phyloP scores from a whole-genome alignment of 2,113 vertebrate species.

The Microtus ochrogaster region DNA sequence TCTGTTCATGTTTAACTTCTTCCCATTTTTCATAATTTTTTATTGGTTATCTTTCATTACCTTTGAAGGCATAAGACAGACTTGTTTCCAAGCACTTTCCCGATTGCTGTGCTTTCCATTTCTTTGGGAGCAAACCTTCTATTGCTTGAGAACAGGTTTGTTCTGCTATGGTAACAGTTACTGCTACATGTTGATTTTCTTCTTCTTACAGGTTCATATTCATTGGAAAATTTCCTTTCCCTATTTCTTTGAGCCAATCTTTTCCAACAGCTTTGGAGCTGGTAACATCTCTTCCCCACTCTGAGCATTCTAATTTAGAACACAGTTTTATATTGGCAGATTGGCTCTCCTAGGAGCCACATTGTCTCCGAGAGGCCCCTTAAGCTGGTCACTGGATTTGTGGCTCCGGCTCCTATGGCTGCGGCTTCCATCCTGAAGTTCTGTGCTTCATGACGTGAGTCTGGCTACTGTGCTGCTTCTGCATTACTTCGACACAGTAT shows the following conservation, averaged over 20 bases:
- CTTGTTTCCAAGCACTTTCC: neutral
- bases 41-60: neutral
- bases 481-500: neutral
- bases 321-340: neutral
- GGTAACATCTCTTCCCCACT: neutral
- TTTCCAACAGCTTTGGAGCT: neutral
- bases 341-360: neutral
- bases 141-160: neutral
- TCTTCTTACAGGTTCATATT: neutral
- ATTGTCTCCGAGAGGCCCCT: neutral
- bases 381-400: neutral
- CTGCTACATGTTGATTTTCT: neutral
- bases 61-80: neutral
- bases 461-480: neutral
- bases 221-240: neutral
- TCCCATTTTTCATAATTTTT: neutral
- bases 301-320: neutral
- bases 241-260: neutral
- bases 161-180: neutral
- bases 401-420: neutral
- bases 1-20: neutral
- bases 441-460: neutral
- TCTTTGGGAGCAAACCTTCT: neutral
- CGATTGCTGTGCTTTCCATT: neutral
- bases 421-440: neutral